A percentile compares a stretch with the other conserved stretches of the same genome.
These are phyloP conservation scores for Brachionichthys hirsutus DNA, from an alignment of 2,113 vertebrate species.

Conservation along the genomic window DNA sequence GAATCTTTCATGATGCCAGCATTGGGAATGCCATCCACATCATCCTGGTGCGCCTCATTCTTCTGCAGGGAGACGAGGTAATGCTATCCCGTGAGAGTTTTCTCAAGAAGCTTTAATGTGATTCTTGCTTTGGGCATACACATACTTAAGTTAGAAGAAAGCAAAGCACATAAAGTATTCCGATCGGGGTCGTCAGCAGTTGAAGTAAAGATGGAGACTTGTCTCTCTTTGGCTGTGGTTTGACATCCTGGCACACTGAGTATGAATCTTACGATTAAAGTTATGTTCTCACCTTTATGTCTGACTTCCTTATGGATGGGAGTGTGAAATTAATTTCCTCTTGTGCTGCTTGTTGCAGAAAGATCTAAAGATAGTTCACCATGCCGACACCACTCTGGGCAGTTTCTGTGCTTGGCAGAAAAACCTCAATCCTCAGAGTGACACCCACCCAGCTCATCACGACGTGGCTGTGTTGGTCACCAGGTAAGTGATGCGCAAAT, in stretches of 20 bases:
- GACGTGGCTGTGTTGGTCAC: slow-evolving; percentile 93
- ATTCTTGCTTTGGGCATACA: not conserved
- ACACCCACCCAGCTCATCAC: slow-evolving; percentile 92
- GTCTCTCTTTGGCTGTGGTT: not conserved
- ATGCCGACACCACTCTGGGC: slow-evolving; percentile 91
- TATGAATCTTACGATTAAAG: not conserved
- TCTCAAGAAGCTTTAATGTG: not conserved
- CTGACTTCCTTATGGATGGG: too few species aligned
- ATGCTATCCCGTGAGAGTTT: not conserved
- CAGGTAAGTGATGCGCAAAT: slow-evolving; percentile 73
- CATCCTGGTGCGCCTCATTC: slow-evolving; percentile 90
- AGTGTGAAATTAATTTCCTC: not conserved
- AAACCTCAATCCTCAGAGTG: slow-evolving; percentile 92
- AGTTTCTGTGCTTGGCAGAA: slow-evolving; percentile 99
- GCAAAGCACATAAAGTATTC: not conserved
- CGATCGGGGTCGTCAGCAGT: not conserved
- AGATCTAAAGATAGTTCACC: slow-evolving; percentile 93
- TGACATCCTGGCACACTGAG: not conserved
- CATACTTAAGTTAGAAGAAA: not conserved
- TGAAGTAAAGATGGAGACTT: not conserved
- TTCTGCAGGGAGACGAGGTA: slow-evolving; percentile 97
- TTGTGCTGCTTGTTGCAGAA: slow-evolving; percentile 63
- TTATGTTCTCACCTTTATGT: not conserved
- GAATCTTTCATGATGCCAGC: slow-evolving; percentile 93
- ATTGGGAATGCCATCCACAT: slow-evolving; percentile 97